Base-by-base conservation (phyloP, 2,797 vertebrate genomes). In the Centroberyx gerrardi region DNA sequence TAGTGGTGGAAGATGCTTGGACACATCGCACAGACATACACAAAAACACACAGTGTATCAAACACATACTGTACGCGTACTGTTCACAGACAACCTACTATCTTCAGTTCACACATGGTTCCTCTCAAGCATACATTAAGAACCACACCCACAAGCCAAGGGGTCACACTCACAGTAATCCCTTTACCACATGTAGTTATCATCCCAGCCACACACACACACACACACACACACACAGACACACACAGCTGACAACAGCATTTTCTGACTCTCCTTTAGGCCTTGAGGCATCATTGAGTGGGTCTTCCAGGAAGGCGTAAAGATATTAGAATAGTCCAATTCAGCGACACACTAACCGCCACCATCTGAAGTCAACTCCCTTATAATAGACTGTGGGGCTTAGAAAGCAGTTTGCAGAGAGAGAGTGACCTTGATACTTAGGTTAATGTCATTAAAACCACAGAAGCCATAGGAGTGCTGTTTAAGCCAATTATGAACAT, bases 101-200 rank as follows among this genome's bases (percentile, higher is more conserved):
- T 86, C 85, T 88, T 68, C 61, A 33, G 0, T 69, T 76, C 74
- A 80, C 83, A 90, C 87, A 88, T 83, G 88, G 79, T 63, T 90
- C 71, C 53, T 81, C 78, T 88, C 66, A 72, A 79, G 78, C 70
- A 44, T 69, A 75, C 76, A 85, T 74, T 27, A 63, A 46, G 67
- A 74, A 66, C 83, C 84, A 85, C 91, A 84, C 87, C 90, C 89
- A 87, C 82, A 60, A 13, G 36, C 22, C 18, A 22, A 22, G 38
- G n/a, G 59, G 59, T 61, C 40, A 67, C 70, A 77, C 78, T 44
- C 53, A 44, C 68, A 72, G 59, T 83, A 79, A 88, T 81, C 75
- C 71, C 42, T 66, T 70, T 46, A 66, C 58, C 75, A 56, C 84
- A 68, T 22, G 3, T 27, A 4, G 33, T 61, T 71, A 42, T 51